Evolutionary conservation across 2,888 invertebrate genomes (phyloP), one percentile per base, ranked within the genome.

Genomic region (Pachymerium ferrugineum): DNA sequence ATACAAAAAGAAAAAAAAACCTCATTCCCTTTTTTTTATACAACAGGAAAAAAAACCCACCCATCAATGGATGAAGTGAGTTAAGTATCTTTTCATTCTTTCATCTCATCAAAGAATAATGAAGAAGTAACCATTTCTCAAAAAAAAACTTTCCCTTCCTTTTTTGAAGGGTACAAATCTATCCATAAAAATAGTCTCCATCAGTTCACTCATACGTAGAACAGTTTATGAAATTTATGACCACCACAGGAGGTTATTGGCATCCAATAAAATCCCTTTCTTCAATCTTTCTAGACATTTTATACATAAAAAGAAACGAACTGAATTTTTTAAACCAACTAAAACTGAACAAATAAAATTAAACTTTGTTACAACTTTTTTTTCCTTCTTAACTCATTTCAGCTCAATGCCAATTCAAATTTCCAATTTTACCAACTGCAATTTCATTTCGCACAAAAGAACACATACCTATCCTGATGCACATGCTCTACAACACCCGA

Each of bases 181-280:
- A 62, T 62, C 62, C 28, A 62, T 62, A 62, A 62, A 62, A 62
- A 62, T 25, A 28, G 62, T 62, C 62, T 62, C 62, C 62, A 62
- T 62, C 62, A 62, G 62, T 62, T 62, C 62, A 62, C 62, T 62
- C 62, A 62, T 62, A 62, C 62, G 62, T 62, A 62, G 62, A 62
- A 62, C 62, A 62, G 25, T 62, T 62, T 62, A 62, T 62, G 62
- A 62, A 62, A 62, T 62, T 62, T 62, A 62, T 62, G 62, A n/a
- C 62, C 62, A 62, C 62, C 28, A 62, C 28, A 62, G 62, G 28
- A 10, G 62, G 14, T 25, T 62, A 62, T 62, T 62, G 62, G 62
- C 62, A 62, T 25, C 62, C 62, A 62, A 62, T 62, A 62, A 62
- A 62, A 62, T 22, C 62, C 62, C 62, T n/a, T 47, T 62, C 25